phyloP scores from a whole-genome alignment of 2,113 vertebrate species.

The Dipodomys merriami region DNA sequence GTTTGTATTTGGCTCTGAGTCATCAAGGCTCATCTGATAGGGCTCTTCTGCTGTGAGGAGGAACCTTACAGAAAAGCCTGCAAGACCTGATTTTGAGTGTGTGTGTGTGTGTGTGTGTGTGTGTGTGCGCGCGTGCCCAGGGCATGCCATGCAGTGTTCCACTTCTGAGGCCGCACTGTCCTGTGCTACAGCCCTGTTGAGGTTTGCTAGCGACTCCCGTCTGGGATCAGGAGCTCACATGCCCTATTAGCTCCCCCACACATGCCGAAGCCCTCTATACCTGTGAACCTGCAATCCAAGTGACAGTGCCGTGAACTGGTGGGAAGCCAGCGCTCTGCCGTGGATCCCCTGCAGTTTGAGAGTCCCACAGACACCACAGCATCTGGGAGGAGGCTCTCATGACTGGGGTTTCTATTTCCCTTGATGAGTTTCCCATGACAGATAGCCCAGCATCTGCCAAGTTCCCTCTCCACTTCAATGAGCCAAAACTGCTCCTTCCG shows the following conservation, averaged over 20 bases:
- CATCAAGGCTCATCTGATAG: neutral
- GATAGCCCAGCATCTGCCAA: neutral
- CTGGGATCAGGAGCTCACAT: fast-evolving
- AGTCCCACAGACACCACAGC: neutral
- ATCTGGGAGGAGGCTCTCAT: neutral
- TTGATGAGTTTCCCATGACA: neutral
- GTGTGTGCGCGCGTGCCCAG: too few species aligned
- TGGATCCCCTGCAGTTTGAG: too few species aligned
- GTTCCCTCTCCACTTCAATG: neutral
- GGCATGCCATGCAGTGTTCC: neutral
- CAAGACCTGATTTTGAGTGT: too few species aligned
- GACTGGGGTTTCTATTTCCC: neutral
- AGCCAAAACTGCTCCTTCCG: neutral
- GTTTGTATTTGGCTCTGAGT: neutral
- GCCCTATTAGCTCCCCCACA: neutral
- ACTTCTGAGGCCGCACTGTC: neutral
- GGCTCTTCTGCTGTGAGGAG: neutral
- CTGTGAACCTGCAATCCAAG: neutral
- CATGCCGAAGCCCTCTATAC: neutral
- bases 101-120: too few species aligned
- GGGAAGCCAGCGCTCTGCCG: neutral
- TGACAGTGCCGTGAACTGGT: neutral
- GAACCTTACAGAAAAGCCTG: neutral
- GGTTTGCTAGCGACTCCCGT: neutral
- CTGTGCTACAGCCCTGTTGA: too few species aligned